phyloP scores from a whole-genome alignment of 2,113 vertebrate species.

The Scartelaos histophorus region DNA sequence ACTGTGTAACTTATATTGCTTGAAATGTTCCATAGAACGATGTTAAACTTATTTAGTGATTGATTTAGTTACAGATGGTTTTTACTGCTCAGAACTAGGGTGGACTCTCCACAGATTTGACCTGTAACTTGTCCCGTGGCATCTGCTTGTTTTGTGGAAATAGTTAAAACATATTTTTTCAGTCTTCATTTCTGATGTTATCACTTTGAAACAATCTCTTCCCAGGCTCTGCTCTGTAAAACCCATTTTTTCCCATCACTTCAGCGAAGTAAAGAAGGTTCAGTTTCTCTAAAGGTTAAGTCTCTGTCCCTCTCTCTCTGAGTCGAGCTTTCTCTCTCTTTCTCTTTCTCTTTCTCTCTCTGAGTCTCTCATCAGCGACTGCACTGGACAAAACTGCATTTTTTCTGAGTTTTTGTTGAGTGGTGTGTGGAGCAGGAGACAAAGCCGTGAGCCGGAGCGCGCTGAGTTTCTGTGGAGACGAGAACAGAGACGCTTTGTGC shows the following conservation, averaged over 20 bases:
- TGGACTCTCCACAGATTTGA: too few relatives aligned
- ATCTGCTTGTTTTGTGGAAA: too few relatives aligned
- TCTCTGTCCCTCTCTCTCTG: background rate
- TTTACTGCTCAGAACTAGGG: too few relatives aligned
- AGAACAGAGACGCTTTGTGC: conserved; percentile 2
- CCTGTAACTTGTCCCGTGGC: too few relatives aligned
- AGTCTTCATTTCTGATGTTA: too few relatives aligned
- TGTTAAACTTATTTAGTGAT: too few relatives aligned
- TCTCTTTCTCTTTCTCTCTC: background rate
- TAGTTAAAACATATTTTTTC: too few relatives aligned
- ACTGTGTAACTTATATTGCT: too few relatives aligned
- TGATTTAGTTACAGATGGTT: too few relatives aligned
- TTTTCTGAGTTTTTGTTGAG: background rate
- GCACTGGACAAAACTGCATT: background rate
- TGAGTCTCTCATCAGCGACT: background rate
- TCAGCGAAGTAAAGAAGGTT: background rate
- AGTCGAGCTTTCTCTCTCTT: too few relatives aligned
- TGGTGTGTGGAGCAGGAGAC: background rate
- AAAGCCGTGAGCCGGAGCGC: background rate
- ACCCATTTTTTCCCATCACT: background rate
- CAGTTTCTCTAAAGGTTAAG: background rate
- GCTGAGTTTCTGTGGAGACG: conserved; percentile 2
- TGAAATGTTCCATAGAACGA: too few relatives aligned
- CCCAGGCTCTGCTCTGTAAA: background rate
- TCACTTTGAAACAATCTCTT: background rate